These are phyloP conservation scores for Metridium senile DNA, from an alignment of 92 coral and sea anemone species.

Conservation along the genomic window DNA sequence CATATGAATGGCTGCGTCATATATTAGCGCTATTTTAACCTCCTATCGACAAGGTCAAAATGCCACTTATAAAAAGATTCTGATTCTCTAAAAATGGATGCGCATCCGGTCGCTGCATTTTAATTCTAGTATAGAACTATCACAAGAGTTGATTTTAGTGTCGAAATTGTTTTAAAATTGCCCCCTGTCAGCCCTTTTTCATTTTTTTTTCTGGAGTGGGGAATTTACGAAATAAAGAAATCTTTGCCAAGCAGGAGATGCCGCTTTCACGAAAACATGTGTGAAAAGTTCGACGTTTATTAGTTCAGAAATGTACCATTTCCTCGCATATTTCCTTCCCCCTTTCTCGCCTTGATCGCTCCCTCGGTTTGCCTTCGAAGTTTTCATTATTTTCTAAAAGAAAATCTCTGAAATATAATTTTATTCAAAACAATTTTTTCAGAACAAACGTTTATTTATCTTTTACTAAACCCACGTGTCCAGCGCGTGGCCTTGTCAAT, in stretches of 20 bases:
- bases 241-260: no score
- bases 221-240: no score
- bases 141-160: no score
- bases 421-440: not conserved
- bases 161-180: not conserved
- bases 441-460: not conserved
- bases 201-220: not conserved
- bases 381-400: not conserved
- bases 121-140: no score
- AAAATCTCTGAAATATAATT: not conserved
- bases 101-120: no score
- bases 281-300: no score
- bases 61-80: not conserved
- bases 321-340: no score
- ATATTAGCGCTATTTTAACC: not conserved
- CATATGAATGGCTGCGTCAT: not conserved
- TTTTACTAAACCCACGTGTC: constrained; percentile 28
- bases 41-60: not conserved
- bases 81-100: not conserved
- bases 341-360: no score
- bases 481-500: constrained; percentile 30
- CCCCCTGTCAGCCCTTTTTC: not conserved
- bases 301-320: no score
- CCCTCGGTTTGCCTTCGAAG: not conserved
- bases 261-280: no score